Conservation (phyloP, 2,888 invertebrate species). For the Patella caerulea region DNA sequence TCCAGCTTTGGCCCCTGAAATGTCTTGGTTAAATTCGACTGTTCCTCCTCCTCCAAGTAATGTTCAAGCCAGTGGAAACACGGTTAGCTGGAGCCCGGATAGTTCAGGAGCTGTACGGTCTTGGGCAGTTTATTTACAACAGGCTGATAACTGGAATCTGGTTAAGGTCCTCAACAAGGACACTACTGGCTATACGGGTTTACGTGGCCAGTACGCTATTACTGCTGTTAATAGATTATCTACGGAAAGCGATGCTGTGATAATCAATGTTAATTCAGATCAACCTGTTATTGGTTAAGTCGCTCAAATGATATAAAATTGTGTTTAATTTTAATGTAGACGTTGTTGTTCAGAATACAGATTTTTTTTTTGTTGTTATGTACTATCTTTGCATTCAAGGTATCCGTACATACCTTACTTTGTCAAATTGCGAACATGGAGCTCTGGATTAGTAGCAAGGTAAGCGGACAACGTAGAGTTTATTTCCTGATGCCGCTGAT, state of each 20-base stretch:
- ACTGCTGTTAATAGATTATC: conserved; percentile 37
- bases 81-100: conserved; percentile 43
- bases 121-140: conserved; percentile 45
- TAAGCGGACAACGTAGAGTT: too few relatives aligned
- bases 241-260: conserved; percentile 23
- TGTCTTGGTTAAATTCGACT: conserved; percentile 49
- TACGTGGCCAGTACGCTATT: conserved; percentile 31
- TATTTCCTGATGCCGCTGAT: too few relatives aligned
- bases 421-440: too few relatives aligned
- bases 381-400: too few relatives aligned
- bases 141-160: conserved; percentile 41
- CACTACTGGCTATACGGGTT: conserved; percentile 5
- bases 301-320: too few relatives aligned
- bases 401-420: too few relatives aligned
- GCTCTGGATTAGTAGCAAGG: too few relatives aligned
- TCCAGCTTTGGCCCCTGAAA: conserved; percentile 51
- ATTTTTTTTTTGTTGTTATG: too few relatives aligned
- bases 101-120: conserved; percentile 33
- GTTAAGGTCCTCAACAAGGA: conserved; percentile 32
- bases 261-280: conserved; percentile 13
- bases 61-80: conserved; percentile 28
- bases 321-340: too few relatives aligned
- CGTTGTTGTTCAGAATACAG: too few relatives aligned
- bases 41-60: conserved; percentile 36
- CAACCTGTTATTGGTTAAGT: neutral